Evolutionary conservation across 2,888 invertebrate genomes (phyloP).

Genomic region (Orthonychiurus folsomi): DNA sequence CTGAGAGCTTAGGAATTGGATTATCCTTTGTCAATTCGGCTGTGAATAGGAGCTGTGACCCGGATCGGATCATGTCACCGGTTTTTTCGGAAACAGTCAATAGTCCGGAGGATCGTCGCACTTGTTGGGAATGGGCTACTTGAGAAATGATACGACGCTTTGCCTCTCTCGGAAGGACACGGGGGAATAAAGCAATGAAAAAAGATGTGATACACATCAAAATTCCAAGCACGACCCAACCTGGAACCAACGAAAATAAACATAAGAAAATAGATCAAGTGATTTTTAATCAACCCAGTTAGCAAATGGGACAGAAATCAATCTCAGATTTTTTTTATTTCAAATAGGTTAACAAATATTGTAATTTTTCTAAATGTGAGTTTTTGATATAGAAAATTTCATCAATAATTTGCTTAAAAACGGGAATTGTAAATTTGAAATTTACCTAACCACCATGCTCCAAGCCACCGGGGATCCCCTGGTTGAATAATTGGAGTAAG

Average conservation of each 20-base stretch:
- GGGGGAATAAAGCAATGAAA: slow-evolving; percentile 58
- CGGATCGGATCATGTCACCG: slow-evolving; percentile 19
- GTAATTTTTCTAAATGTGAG: no score
- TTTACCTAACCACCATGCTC: slow-evolving; percentile 66
- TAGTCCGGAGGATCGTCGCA: not conserved
- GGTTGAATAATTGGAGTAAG: slow-evolving; percentile 54
- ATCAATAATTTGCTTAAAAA: no score
- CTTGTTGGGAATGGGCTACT: not conserved
- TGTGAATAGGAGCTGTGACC: slow-evolving; percentile 30
- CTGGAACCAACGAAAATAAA: slow-evolving; percentile 21
- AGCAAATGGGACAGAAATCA: no score
- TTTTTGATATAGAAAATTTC: no score
- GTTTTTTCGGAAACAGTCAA: slow-evolving; percentile 6
- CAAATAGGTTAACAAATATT: no score
- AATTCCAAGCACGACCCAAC: slow-evolving; percentile 48
- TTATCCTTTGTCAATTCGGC: slow-evolving; percentile 26
- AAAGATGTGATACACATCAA: slow-evolving; percentile 54
- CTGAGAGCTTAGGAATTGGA: slow-evolving; percentile 31
- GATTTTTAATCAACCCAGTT: no score
- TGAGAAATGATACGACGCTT: not conserved
- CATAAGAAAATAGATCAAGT: not conserved
- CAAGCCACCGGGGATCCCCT: slow-evolving; percentile 58
- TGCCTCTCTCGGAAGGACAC: slow-evolving; percentile 47
- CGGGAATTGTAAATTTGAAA: slow-evolving; percentile 3
- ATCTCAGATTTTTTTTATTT: no score